phyloP scores from a whole-genome alignment of 1,140 invertebrate species.

The Zaprionus capensis region DNA sequence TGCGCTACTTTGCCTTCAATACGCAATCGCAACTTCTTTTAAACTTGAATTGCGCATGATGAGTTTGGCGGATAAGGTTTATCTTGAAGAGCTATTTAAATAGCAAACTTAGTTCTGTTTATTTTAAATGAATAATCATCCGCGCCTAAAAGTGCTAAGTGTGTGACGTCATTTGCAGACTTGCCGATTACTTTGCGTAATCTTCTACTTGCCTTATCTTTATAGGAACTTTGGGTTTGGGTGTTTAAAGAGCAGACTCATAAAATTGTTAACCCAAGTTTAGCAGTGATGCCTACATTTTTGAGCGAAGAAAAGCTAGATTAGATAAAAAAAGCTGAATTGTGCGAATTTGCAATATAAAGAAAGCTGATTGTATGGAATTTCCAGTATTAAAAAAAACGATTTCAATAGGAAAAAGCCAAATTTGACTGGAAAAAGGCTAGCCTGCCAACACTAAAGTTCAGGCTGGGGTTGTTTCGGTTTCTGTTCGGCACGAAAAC shows the following conservation, averaged over 20 bases:
- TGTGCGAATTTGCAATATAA: too few relatives aligned
- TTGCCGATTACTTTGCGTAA: background rate
- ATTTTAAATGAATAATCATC: background rate
- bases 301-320: too few relatives aligned
- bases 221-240: background rate
- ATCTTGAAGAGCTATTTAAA: background rate
- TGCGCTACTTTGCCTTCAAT: too few relatives aligned
- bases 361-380: too few relatives aligned
- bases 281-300: background rate
- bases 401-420: too few relatives aligned
- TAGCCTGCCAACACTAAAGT: too few relatives aligned
- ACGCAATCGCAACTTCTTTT: background rate
- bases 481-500: slow-evolving; percentile 19
- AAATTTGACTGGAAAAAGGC: too few relatives aligned
- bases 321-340: too few relatives aligned
- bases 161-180: background rate
- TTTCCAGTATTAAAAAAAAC: too few relatives aligned
- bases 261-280: background rate
- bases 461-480: slow-evolving; percentile 13
- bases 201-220: slow-evolving; percentile 1
- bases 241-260: background rate
- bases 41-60: background rate
- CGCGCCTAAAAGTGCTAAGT: background rate
- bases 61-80: background rate
- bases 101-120: background rate